phyloP scores from a whole-genome alignment of 1,140 invertebrate genomes.

The Pissodes strobi region DNA sequence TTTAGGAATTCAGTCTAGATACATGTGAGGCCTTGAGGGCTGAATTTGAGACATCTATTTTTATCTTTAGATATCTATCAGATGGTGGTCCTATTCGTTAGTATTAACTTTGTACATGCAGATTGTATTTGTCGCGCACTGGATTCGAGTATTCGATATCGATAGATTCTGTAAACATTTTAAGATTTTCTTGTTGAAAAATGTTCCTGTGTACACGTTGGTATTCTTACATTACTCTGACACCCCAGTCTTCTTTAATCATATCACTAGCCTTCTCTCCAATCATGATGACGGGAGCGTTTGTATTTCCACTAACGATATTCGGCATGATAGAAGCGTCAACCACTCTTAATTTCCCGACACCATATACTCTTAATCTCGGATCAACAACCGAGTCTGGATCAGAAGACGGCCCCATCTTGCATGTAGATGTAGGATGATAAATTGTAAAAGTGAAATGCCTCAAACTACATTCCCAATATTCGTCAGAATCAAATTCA shows the following conservation, averaged over 20 bases:
- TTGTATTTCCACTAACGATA: constrained; percentile 68
- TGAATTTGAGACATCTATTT: too few species aligned
- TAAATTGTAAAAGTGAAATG: constrained; percentile 87
- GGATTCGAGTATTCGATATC: too few species aligned
- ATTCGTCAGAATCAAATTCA: constrained; percentile 76
- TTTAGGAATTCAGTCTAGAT: too few species aligned
- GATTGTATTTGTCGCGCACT: too few species aligned
- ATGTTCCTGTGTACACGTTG: too few species aligned
- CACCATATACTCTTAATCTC: constrained; percentile 60
- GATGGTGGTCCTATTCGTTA: too few species aligned
- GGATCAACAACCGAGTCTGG: constrained; percentile 81
- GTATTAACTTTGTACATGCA: too few species aligned
- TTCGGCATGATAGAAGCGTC: constrained; percentile 69
- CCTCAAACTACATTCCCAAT: constrained; percentile 82
- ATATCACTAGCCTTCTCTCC: constrained; percentile 68
- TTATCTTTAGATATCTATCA: too few species aligned
- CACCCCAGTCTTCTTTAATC: constrained; percentile 67
- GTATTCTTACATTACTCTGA: constrained; percentile 25
- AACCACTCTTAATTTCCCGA: constrained; percentile 63
- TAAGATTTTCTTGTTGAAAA: too few species aligned
- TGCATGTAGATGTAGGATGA: constrained; percentile 82
- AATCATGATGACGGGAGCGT: constrained; percentile 69
- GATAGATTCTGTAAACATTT: too few species aligned
- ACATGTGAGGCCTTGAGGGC: too few species aligned
- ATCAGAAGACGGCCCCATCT: constrained; percentile 81